Percentiles rank a stretch among this genome's conserved stretches.
Conservation (phyloP, 2,113 vertebrate species). For the Tenrec ecaudatus region DNA sequence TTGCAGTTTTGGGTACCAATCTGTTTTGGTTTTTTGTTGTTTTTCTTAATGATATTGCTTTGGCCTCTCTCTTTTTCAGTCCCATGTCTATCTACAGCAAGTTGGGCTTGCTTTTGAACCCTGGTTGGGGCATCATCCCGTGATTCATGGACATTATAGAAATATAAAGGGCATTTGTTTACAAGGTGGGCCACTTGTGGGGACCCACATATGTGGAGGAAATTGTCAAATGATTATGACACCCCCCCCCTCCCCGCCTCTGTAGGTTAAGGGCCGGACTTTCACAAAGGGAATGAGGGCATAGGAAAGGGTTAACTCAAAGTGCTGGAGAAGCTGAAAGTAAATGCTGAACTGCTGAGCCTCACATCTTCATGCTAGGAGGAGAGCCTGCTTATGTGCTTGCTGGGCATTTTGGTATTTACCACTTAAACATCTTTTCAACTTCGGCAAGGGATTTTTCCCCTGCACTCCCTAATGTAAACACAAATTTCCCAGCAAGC, state of each 20-base stretch:
- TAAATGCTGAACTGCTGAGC: constrained; percentile 70
- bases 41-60: not conserved
- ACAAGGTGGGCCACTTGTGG: not conserved
- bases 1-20: not conserved
- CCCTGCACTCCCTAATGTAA: not conserved
- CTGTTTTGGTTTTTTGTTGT: not conserved
- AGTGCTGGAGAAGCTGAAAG: constrained; percentile 64
- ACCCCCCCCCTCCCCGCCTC: too few relatives aligned
- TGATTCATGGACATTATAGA: not conserved
- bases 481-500: constrained; percentile 60
- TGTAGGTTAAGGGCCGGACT: not conserved
- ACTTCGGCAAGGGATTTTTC: constrained; percentile 20
- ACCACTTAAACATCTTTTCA: constrained; percentile 62
- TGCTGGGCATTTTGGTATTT: constrained; percentile 68
- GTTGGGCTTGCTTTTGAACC: not conserved
- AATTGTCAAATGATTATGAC: not conserved
- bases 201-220: not conserved
- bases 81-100: not conserved
- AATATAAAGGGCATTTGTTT: not conserved
- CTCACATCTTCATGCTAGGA: constrained; percentile 48
- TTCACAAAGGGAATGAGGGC: not conserved
- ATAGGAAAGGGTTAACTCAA: constrained; percentile 44
- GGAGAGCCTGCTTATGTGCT: constrained; percentile 46
- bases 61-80: not conserved
- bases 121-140: not conserved